Evolutionary conservation across 2,888 invertebrate genomes (phyloP).

Genomic region (Amblyteles armatorius): DNA sequence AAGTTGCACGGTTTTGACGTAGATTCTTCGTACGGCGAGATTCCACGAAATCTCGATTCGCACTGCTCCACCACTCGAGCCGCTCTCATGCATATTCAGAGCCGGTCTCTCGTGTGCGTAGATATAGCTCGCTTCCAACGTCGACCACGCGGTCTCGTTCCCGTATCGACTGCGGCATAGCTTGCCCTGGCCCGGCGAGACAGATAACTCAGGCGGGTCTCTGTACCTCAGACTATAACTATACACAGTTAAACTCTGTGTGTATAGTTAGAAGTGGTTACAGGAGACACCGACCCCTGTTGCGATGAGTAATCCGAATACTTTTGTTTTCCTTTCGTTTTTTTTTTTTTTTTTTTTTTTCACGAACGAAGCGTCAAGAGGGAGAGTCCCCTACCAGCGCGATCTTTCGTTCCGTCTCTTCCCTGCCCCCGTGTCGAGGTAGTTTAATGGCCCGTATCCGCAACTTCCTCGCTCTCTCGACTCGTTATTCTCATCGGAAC

Average conservation of each 20-base stretch:
- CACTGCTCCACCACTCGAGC: neutral
- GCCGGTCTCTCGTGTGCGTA: neutral
- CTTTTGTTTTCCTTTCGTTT: constrained; percentile 48
- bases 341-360: constrained; percentile 29
- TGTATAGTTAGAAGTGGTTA: constrained; percentile 43
- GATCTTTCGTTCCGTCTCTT: constrained; percentile 35
- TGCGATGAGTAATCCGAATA: constrained; percentile 60
- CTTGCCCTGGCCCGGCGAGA: constrained; percentile 36
- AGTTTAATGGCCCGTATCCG: constrained; percentile 61
- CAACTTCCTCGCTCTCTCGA: constrained; percentile 52
- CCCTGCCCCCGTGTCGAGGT: constrained; percentile 24
- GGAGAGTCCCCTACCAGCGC: constrained; percentile 19
- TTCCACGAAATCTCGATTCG: constrained; percentile 33
- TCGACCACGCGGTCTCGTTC: constrained; percentile 49
- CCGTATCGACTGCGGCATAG: constrained; percentile 47
- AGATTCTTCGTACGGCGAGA: neutral
- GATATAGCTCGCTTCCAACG: constrained; percentile 28
- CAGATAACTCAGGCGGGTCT: constrained; percentile 48
- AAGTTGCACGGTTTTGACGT: neutral
- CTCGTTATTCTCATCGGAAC: constrained; percentile 55
- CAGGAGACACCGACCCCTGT: constrained; percentile 62
- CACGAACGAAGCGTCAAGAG: constrained; percentile 37
- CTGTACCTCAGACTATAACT: constrained; percentile 52
- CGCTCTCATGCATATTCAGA: constrained; percentile 24
- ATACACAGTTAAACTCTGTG: constrained; percentile 33